Evolutionary conservation across 2,797 vertebrate genomes (phyloP).

Genomic region (Cyprinella venusta): DNA sequence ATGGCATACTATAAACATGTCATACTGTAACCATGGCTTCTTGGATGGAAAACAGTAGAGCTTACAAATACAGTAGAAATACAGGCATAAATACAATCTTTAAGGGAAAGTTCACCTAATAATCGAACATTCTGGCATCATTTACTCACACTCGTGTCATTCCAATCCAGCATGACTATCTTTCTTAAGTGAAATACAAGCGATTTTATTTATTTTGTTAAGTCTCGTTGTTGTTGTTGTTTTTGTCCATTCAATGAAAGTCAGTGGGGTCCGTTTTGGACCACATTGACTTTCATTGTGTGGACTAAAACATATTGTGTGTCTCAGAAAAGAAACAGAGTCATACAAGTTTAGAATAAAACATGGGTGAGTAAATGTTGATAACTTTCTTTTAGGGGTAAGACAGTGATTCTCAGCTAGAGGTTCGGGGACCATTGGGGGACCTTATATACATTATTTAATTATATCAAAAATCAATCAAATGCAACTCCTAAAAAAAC

Average conservation of each 20-base stretch:
- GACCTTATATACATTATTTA: background rate
- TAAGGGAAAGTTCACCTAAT: background rate
- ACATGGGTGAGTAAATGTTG: background rate
- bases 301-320: background rate
- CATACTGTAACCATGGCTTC: conserved; percentile 28
- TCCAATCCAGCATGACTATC: background rate
- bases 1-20: conserved; percentile 14
- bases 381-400: background rate
- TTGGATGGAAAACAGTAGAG: conserved; percentile 1
- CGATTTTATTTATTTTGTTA: too few species aligned
- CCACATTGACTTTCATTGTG: background rate
- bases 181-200: background rate
- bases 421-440: background rate
- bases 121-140: background rate
- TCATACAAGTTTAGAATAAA: background rate
- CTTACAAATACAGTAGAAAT: background rate
- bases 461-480: background rate
- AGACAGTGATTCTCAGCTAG: too few species aligned
- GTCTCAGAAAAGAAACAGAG: background rate
- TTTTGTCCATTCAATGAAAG: background rate
- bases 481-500: background rate
- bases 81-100: background rate
- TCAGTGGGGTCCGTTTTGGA: background rate
- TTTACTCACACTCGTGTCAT: background rate
- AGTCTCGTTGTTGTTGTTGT: background rate